These are phyloP conservation scores for Amblyteles armatorius DNA, from an alignment of 2,888 invertebrate genomes.

Conservation along the genomic window DNA sequence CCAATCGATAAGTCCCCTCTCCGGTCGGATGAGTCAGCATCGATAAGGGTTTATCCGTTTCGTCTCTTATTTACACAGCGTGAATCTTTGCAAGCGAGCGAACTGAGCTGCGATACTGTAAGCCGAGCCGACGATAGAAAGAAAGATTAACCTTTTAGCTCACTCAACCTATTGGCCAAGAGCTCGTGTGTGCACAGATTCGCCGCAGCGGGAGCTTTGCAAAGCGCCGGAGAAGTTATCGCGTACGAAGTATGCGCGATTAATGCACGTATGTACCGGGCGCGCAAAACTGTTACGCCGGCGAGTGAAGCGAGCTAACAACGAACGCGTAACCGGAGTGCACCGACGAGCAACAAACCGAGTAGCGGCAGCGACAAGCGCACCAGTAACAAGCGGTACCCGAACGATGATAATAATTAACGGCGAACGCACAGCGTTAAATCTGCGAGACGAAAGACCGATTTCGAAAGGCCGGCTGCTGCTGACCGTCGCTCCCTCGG, in stretches of 20 bases:
- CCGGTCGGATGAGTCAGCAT: conserved; percentile 64
- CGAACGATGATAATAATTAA: conserved; percentile 60
- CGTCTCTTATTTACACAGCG: neutral
- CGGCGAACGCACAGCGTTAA: conserved; percentile 59
- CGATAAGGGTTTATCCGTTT: conserved; percentile 48
- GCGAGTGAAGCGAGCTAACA: conserved; percentile 4
- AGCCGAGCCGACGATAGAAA: neutral
- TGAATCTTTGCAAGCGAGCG: neutral
- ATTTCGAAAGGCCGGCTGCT: conserved; percentile 58
- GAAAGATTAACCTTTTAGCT: conserved; percentile 62
- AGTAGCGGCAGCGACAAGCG: conserved; percentile 20
- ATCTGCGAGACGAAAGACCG: conserved; percentile 59
- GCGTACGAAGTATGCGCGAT: conserved; percentile 12
- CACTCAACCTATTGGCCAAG: conserved; percentile 39
- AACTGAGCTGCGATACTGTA: neutral
- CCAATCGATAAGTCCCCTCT: conserved; percentile 70
- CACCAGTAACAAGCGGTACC: conserved; percentile 31
- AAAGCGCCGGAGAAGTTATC: conserved; percentile 23
- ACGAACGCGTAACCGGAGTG: conserved; percentile 46
- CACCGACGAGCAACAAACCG: conserved; percentile 26
- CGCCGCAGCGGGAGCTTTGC: neutral
- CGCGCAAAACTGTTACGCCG: conserved; percentile 37
- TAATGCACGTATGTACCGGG: neutral
- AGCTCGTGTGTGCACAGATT: conserved; percentile 14
- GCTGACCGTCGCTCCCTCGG: conserved; percentile 12